Conservation (phyloP, 1,140 invertebrate species). For the Drosophila sturtevanti region DNA sequence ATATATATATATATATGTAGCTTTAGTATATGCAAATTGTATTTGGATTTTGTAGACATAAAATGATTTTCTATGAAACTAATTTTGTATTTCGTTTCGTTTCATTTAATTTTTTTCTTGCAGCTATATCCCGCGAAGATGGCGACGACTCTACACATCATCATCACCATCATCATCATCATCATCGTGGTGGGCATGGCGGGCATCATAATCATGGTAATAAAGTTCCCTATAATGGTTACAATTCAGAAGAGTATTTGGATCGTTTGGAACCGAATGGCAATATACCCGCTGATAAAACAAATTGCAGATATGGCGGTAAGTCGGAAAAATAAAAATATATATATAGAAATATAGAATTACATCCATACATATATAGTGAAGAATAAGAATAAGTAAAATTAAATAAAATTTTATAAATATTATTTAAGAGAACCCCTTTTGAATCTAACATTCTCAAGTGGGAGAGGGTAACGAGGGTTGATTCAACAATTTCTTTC, state of each 20-base stretch:
- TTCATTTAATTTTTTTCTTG: slow-evolving; percentile 75
- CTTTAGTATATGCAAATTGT: neutral
- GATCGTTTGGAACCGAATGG: slow-evolving; percentile 94
- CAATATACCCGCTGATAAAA: slow-evolving; percentile 87
- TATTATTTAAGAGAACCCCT: no score
- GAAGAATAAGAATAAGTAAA: no score
- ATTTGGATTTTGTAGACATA: neutral
- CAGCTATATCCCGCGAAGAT: slow-evolving; percentile 91
- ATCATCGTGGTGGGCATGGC: slow-evolving; percentile 78
- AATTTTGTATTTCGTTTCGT: slow-evolving; percentile 38
- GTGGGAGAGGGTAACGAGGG: no score
- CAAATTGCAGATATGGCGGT: slow-evolving; percentile 82
- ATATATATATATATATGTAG: no score
- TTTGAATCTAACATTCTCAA: no score
- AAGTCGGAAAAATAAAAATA: slow-evolving; percentile 31
- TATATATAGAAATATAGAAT: neutral
- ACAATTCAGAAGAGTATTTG: slow-evolving; percentile 93
- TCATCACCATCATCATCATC: slow-evolving; percentile 80
- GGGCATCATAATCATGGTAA: slow-evolving; percentile 83
- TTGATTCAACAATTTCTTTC: neutral
- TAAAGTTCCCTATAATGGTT: slow-evolving; percentile 93
- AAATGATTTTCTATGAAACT: slow-evolving; percentile 27
- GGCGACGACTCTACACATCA: slow-evolving; percentile 85
- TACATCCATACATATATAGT: no score
- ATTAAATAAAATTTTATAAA: neutral